A percentile compares a stretch with the other conserved stretches of the same genome.
Conservation (phyloP, 2,797 vertebrate genomes). For the Argyrosomus regius region DNA sequence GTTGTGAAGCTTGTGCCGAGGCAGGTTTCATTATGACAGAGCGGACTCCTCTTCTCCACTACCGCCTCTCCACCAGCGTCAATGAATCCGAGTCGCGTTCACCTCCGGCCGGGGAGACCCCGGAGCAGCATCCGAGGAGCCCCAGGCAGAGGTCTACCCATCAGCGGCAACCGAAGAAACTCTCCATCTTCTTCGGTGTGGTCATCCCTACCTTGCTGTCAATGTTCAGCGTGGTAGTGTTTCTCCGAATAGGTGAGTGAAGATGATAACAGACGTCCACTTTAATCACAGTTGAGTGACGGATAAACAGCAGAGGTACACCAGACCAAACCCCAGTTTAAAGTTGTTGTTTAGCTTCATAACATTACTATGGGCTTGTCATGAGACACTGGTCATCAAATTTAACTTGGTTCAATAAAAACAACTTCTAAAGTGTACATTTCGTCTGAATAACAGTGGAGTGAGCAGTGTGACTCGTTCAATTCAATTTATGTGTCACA, state of each 20-base stretch:
- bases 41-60: slow-evolving; percentile 90
- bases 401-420: no score
- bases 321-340: slow-evolving; percentile 2
- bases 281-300: not conserved
- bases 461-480: no score
- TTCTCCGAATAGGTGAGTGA: slow-evolving; percentile 91
- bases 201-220: slow-evolving; percentile 93
- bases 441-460: not conserved
- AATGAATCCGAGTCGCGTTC: slow-evolving; percentile 77
- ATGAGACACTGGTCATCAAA: not conserved
- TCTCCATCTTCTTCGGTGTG: slow-evolving; percentile 92
- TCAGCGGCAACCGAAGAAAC: slow-evolving; percentile 79
- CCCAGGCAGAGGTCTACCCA: slow-evolving; percentile 41
- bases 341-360: no score
- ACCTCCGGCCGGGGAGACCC: slow-evolving; percentile 50
- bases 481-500: no score
- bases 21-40: slow-evolving; percentile 80
- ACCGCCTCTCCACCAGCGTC: slow-evolving; percentile 86
- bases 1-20: slow-evolving; percentile 3
- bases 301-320: fast-evolving
- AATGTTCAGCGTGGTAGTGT: slow-evolving; percentile 95
- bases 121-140: slow-evolving; percentile 49
- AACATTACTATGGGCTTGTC: not conserved
- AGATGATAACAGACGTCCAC: fast-evolving
- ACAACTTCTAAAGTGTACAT: not conserved